Base-by-base conservation (phyloP, 1,140 invertebrate genomes). In the Brachionus koreanus region DNA sequence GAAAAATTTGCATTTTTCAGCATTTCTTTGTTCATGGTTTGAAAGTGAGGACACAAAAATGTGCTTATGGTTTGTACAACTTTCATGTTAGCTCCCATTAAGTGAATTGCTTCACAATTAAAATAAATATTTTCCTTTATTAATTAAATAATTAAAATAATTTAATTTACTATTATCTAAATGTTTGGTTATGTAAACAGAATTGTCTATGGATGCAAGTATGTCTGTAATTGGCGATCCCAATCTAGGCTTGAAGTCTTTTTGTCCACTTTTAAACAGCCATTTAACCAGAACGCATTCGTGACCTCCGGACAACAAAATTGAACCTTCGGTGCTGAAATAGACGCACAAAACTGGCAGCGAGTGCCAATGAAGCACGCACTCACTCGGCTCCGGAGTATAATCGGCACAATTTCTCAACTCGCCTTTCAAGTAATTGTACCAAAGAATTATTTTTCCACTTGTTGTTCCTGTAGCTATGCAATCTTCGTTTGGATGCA, bases 241-340 rank as follows among this genome's bases (percentile, higher is more conserved):
- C 83, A 95, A 88, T 65, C 93, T 90, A 9, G 94, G 94, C 61
- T 94, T 84, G 87, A 92, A 94, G 25, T 90, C 87, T 84, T 91
- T 92, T 5, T 90, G 83, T 33, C 85, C 63, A 5, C 83, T 83
- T 43, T 86, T 85, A 42, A 85, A 84, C 13, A 91, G 86, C 94
- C 94, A 95, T 87, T 93, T 93, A 0, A 95, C 93, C 67, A 95
- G 86, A 0, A 93, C 93, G 86, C 91, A 91, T 87, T 95, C 94
- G 75, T 90, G 90, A 16, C 93, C 94, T 39, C 93, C 93, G 85
- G 92, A 93, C 83, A 92, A 92, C 85, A 95, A 88, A 65, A 90
- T 89, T 9, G 88, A 89, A 82, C 93, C 93, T 84, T 91, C 91
- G 79, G 88, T 86, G 43, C 93, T 92, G 85, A 94, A 94, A 5